These are phyloP conservation scores for Synergus gifuensis DNA, from an alignment of 2,888 invertebrate species.

Conservation along the genomic window DNA sequence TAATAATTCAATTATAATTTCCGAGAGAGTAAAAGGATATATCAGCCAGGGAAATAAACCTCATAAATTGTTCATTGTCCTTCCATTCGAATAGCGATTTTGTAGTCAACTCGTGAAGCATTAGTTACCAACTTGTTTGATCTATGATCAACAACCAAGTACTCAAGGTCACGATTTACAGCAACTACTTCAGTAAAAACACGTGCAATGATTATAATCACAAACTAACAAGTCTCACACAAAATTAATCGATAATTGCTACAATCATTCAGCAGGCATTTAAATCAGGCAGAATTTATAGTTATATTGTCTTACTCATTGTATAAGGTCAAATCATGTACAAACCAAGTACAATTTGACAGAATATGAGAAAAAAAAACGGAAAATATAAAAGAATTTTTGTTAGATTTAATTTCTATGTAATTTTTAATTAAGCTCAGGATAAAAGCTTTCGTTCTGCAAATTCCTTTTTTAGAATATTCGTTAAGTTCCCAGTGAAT, in stretches of 20 bases:
- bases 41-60: background rate
- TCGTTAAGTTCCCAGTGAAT: too few relatives aligned
- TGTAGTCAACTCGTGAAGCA: background rate
- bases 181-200: background rate
- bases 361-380: too few relatives aligned
- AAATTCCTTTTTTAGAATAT: too few relatives aligned
- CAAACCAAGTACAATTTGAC: too few relatives aligned
- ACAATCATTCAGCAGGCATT: background rate
- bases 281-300: background rate
- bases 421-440: too few relatives aligned
- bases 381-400: too few relatives aligned
- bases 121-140: conserved; percentile 15
- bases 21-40: too few relatives aligned
- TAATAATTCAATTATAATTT: too few relatives aligned
- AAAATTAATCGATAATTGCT: background rate
- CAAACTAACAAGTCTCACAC: background rate
- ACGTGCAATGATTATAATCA: conserved; percentile 2
- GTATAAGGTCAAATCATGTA: background rate
- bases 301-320: too few relatives aligned
- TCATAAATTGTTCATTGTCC: background rate
- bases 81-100: background rate
- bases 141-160: background rate
- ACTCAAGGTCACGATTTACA: conserved; percentile 8
- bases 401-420: too few relatives aligned
- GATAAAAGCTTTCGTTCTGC: too few relatives aligned